phyloP scores from a whole-genome alignment of 2,888 invertebrate species.

The Eilema caniola region DNA sequence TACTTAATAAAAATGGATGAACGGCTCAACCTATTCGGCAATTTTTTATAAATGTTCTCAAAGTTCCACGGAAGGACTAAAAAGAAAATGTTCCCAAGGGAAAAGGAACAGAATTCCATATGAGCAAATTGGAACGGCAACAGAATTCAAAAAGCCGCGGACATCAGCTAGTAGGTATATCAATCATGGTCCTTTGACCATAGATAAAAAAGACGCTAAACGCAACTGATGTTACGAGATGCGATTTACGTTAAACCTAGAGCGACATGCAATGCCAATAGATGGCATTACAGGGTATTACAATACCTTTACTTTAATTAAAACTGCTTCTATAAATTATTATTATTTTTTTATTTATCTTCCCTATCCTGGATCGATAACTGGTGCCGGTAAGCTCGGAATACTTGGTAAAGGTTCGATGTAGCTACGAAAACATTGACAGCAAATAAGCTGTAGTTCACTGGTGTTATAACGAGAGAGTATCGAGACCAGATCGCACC shows the following conservation, averaged over 20 bases:
- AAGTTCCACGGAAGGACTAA: too few relatives aligned
- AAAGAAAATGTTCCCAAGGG: too few relatives aligned
- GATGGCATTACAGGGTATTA: background rate
- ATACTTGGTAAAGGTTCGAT: conserved; percentile 94
- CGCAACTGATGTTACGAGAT: background rate
- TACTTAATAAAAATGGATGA: too few relatives aligned
- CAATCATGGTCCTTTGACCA: background rate
- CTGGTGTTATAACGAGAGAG: conserved; percentile 98
- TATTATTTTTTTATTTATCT: background rate
- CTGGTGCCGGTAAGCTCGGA: conserved; percentile 88
- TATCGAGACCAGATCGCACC: conserved; percentile 94
- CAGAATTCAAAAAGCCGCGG: too few relatives aligned
- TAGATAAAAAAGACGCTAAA: background rate
- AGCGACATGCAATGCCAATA: background rate
- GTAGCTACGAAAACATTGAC: conserved; percentile 98
- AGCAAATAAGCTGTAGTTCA: conserved; percentile 97
- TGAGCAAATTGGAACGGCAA: too few relatives aligned
- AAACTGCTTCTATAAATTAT: too few relatives aligned
- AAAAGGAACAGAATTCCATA: too few relatives aligned
- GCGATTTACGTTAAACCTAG: background rate
- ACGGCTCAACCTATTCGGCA: too few relatives aligned
- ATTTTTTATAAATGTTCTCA: too few relatives aligned
- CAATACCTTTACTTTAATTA: too few relatives aligned
- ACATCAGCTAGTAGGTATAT: too few relatives aligned
- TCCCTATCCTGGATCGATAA: background rate